Evolutionary conservation across 2,888 invertebrate species (phyloP).

Genomic region (Apotomis betuletana): DNA sequence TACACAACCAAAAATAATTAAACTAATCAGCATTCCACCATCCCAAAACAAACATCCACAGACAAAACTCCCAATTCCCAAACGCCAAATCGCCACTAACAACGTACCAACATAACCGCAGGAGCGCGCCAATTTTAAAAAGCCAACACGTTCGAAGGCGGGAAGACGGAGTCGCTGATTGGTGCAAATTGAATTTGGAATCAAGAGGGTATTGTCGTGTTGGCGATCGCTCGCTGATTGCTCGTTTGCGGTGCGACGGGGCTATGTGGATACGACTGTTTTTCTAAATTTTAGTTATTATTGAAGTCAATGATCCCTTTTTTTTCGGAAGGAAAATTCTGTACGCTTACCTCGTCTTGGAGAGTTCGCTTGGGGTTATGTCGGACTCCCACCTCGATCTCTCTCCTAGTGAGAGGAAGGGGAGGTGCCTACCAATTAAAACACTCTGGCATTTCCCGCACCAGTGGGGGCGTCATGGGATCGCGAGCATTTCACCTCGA

Average conservation of each 20-base stretch:
- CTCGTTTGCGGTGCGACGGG: slow-evolving; percentile 78
- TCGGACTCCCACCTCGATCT: too few relatives aligned
- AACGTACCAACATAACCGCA: slow-evolving; percentile 48
- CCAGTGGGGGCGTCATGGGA: too few relatives aligned
- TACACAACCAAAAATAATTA: too few relatives aligned
- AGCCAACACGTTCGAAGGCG: slow-evolving; percentile 77
- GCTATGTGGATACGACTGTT: slow-evolving; percentile 55
- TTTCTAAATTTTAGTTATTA: slow-evolving; percentile 9
- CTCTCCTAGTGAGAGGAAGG: too few relatives aligned
- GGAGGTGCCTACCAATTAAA: too few relatives aligned
- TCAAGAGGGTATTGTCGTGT: slow-evolving; percentile 81
- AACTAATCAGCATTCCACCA: neutral
- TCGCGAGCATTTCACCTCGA: too few relatives aligned
- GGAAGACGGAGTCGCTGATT: slow-evolving; percentile 82
- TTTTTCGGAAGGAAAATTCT: too few relatives aligned
- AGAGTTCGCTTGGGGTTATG: too few relatives aligned
- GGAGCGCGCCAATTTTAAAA: slow-evolving; percentile 46
- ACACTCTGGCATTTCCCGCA: too few relatives aligned
- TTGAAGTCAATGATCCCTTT: neutral
- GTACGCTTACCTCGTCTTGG: too few relatives aligned
- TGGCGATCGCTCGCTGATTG: slow-evolving; percentile 83
- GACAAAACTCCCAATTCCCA: slow-evolving; percentile 40
- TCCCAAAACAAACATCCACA: slow-evolving; percentile 42
- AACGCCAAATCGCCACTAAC: slow-evolving; percentile 42
- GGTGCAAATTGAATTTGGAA: slow-evolving; percentile 84